Conservation (phyloP, 2,113 vertebrate genomes). For the Varanus salvator region DNA sequence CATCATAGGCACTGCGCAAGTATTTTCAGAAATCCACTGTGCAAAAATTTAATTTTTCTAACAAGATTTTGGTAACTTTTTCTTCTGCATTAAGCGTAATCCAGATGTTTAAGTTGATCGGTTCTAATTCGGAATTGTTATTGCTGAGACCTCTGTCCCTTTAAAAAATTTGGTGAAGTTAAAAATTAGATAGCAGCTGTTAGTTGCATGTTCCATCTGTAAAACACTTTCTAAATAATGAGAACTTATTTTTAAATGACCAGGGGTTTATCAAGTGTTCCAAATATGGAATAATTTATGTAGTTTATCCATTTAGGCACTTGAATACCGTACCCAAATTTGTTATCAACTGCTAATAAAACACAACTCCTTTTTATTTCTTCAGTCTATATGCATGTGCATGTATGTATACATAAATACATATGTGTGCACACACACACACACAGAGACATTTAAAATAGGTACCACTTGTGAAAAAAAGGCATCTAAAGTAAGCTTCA, state of each 20-base stretch:
- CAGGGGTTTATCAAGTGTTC: constrained; percentile 57
- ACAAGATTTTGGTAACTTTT: constrained; percentile 60
- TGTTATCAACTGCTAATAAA: constrained; percentile 72
- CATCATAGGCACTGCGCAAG: constrained; percentile 85
- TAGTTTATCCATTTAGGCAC: constrained; percentile 72
- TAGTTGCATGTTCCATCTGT: constrained; percentile 23
- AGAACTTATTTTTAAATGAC: constrained; percentile 38
- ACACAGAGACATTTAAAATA: constrained; percentile 61
- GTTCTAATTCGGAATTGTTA: constrained; percentile 46
- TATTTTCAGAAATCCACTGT: constrained; percentile 71
- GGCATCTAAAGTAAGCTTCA: constrained; percentile 83
- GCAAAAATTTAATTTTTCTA: constrained; percentile 67
- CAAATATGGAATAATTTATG: constrained; percentile 49
- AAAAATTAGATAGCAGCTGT: constrained; percentile 40
- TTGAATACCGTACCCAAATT: constrained; percentile 70
- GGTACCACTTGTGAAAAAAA: constrained; percentile 86
- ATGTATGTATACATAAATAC: constrained; percentile 35
- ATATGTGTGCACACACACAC: constrained; percentile 34
- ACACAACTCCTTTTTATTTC: constrained; percentile 74
- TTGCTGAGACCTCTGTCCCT: constrained; percentile 47
- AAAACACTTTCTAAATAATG: constrained; percentile 47
- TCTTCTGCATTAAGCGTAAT: constrained; percentile 24
- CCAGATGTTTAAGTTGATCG: background rate
- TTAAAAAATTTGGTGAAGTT: constrained; percentile 42
- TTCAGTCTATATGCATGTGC: background rate